Conservation (phyloP, 2,797 vertebrate genomes). For the Mus minutoides region DNA sequence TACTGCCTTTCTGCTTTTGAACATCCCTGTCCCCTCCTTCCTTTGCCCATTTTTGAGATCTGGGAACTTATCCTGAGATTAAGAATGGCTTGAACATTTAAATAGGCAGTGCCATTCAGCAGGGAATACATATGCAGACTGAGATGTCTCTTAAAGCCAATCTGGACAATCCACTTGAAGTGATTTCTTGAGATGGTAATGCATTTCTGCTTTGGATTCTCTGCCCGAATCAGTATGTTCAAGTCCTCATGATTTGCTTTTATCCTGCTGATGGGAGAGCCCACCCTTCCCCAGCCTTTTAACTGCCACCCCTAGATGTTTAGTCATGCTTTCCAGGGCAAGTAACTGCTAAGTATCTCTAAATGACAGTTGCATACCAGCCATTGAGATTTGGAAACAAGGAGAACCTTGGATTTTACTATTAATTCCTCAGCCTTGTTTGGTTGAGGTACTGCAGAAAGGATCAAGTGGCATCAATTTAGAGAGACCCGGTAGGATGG, state of each 20-base stretch:
- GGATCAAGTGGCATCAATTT: neutral
- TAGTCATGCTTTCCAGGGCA: neutral
- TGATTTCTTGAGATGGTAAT: constrained; percentile 81
- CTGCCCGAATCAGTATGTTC: constrained; percentile 37
- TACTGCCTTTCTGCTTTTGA: constrained; percentile 83
- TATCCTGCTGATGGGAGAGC: constrained; percentile 14
- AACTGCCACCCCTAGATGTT: neutral
- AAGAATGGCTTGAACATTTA: constrained; percentile 86
- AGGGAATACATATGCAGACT: constrained; percentile 84
- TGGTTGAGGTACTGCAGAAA: neutral
- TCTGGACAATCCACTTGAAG: constrained; percentile 83
- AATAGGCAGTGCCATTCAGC: constrained; percentile 84
- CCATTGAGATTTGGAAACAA: neutral
- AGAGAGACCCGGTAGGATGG: neutral
- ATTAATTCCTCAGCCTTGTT: neutral
- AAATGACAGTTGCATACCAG: neutral
- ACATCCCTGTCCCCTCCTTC: constrained; percentile 44
- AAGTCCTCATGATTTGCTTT: constrained; percentile 54
- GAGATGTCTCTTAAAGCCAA: constrained; percentile 86
- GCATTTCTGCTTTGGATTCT: constrained; percentile 77
- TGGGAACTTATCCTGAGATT: constrained; percentile 86
- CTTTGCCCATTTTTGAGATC: constrained; percentile 81
- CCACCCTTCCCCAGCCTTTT: neutral
- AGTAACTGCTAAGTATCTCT: neutral
- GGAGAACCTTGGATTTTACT: neutral